Evolutionary conservation across 2,113 vertebrate genomes (phyloP), one percentile per base, ranked within the genome.

Genomic region (Nycticebus coucang): DNA sequence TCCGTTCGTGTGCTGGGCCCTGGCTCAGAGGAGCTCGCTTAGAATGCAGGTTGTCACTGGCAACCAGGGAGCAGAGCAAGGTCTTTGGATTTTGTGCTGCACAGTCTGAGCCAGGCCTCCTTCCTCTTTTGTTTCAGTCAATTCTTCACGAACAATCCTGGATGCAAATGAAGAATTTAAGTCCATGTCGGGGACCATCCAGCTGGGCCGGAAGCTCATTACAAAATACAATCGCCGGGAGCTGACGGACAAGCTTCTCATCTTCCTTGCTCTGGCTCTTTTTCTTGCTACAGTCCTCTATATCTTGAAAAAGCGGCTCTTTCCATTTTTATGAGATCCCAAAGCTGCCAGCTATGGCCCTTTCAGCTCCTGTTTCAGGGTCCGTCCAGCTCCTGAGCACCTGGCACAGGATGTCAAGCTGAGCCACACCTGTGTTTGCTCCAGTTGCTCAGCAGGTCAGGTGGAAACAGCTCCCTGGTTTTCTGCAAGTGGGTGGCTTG

Each of bases 151-250:
- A 97, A 99, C 99, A 1, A 98, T 99, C 94, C 98, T 98, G 95
- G 99, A 99, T 97, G 99, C 99, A 81, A 99, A 99, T 55, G 99
- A 99, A 50, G 99, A 99, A 64, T 99, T 99, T 97, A 99, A 99
- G 96, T 99, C 99, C 89, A 99, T 99, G 99, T 99, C 99, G 3
- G 99, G 99, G 81, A 99, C 99, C 77, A 99, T 99, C 97, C 99
- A 99, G 97, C 89, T 99, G 93, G 99, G 99, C 21, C 98, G 99
- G 81, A 99, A 99, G 95, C 99, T 99, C 85, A 99, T 99, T 97
- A 99, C 99, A 13, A 99, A 99, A 89, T 99, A 99, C 95, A 99
- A 99, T 92, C 99, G 99, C 72, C 98, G 99, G 30, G 99, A 99
- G 91, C 98, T 99, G 95, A 99, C 99, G 0, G 99, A 99, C 97